phyloP scores from a whole-genome alignment of 1,140 invertebrate species.

The Lasioglossum baleicum region DNA sequence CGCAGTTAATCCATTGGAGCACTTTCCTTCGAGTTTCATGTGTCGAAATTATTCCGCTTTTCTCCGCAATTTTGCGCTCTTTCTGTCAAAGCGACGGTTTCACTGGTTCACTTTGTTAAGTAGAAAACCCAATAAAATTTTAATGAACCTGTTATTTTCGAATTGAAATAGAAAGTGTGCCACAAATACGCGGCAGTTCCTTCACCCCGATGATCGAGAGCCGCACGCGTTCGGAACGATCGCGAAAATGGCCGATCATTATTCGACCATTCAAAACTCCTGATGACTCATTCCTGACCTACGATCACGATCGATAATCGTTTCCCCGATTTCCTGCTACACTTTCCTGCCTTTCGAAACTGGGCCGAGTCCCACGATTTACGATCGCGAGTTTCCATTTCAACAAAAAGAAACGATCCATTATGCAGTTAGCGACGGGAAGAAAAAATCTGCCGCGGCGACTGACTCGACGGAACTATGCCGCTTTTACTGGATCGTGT shows the following conservation, averaged over 20 bases:
- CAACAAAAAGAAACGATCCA: background rate
- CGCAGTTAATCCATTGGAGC: no score
- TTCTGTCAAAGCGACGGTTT: no score
- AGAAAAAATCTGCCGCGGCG: background rate
- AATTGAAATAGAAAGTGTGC: background rate
- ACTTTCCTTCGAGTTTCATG: background rate
- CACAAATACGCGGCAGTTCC: background rate
- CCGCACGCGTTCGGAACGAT: background rate
- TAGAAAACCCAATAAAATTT: background rate
- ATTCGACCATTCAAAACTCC: conserved; percentile 8
- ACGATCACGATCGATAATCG: conserved; percentile 61
- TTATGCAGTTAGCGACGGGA: background rate
- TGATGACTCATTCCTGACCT: conserved; percentile 36
- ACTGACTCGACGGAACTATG: background rate
- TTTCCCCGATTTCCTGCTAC: conserved; percentile 50
- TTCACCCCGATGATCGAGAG: background rate
- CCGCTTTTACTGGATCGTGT: background rate
- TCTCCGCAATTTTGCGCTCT: background rate
- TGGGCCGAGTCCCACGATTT: conserved; percentile 26
- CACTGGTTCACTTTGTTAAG: no score
- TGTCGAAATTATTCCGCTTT: background rate
- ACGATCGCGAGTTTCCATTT: conserved; percentile 30
- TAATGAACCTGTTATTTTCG: background rate
- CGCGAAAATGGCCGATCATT: conserved; percentile 3
- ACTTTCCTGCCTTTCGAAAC: conserved; percentile 38